Evolutionary conservation across 2,888 invertebrate genomes (phyloP), one percentile per base, ranked within the genome.

Genomic region (Drosophila niveifrons): DNA sequence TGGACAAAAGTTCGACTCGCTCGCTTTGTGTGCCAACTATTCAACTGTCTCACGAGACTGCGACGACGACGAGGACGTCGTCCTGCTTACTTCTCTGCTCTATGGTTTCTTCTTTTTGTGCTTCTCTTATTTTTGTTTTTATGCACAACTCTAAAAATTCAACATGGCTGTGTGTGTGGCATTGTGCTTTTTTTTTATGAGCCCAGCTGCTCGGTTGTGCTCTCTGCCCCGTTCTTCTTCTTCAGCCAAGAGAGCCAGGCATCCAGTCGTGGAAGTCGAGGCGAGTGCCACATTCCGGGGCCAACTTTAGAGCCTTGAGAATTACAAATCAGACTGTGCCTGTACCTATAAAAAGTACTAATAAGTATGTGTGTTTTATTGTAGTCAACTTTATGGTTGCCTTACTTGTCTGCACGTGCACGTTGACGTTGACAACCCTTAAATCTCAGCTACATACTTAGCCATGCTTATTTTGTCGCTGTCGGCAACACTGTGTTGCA

Each of bases 281-380:
- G 11, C 13, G 11, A 23, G 4, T 57, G 64, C 52, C 55, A 66
- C 57, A 57, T 57, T 72, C 55, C 56, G 52, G 64, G 47, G 65
- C 55, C 66, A 80, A 85, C 71, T 83, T 84, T 80, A 82, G 87
- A 80, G 84, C 80, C 84, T 79, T 77, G 85, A 81, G 82, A 83
- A 88, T 83, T 81, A 89, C 85, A 89, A 89, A 90, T 89, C 88
- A 90, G 90, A 77, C 88, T 79, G 79, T 79, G 79, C 63, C 51
- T 57, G 61, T 64, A 74, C 75, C 89, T 75, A 88, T 88, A 85
- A 90, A 89, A 88, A 88, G 86, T 83, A 74, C 79, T 81, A 81
- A 81, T 81, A 88, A 88, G 78, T 88, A 82, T 82, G 79, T 78
- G 76, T 82, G 79, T 77, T 87, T 89, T 89, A 87, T 89, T 87